Evolutionary conservation across 2,113 vertebrate species (phyloP).

Genomic region (Dromiciops gliroides): DNA sequence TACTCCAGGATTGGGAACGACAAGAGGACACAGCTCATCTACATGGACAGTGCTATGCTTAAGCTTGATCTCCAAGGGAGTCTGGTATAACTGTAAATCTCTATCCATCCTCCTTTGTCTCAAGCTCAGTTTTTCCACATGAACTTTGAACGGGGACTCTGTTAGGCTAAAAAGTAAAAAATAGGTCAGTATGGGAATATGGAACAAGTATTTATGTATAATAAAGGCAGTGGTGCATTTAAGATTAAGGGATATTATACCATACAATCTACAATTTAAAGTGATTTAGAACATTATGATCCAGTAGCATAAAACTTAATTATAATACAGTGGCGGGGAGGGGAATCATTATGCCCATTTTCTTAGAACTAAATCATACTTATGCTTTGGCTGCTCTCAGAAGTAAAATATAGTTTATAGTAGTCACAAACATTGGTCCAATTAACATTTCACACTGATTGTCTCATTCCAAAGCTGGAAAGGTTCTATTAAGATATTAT

Average conservation of each 20-base stretch:
- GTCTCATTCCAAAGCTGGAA: background rate
- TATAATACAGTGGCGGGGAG: background rate
- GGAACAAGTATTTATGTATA: background rate
- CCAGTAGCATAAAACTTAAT: background rate
- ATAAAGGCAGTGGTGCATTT: slow-evolving; percentile 12
- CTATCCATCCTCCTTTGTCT: slow-evolving; percentile 77
- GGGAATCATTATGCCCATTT: background rate
- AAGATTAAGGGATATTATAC: slow-evolving; percentile 31
- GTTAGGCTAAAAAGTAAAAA: slow-evolving; percentile 83
- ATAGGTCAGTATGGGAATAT: background rate
- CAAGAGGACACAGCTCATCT: slow-evolving; percentile 87
- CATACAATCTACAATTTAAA: slow-evolving; percentile 32
- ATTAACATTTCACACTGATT: background rate
- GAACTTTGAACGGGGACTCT: slow-evolving; percentile 92
- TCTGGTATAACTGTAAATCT: slow-evolving; percentile 84
- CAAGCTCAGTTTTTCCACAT: slow-evolving; percentile 90
- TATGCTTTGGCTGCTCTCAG: background rate
- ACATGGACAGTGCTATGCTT: slow-evolving; percentile 89
- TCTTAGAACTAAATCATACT: slow-evolving; percentile 31
- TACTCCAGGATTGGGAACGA: slow-evolving; percentile 87
- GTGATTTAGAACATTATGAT: background rate
- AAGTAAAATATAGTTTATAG: slow-evolving; percentile 4
- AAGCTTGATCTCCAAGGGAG: slow-evolving; percentile 92
- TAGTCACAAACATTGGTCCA: background rate
- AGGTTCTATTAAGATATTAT: background rate